Percentiles rank a stretch among this genome's conserved stretches.
Conservation (phyloP, 1,140 invertebrate genomes). For the Thrips palmi region DNA sequence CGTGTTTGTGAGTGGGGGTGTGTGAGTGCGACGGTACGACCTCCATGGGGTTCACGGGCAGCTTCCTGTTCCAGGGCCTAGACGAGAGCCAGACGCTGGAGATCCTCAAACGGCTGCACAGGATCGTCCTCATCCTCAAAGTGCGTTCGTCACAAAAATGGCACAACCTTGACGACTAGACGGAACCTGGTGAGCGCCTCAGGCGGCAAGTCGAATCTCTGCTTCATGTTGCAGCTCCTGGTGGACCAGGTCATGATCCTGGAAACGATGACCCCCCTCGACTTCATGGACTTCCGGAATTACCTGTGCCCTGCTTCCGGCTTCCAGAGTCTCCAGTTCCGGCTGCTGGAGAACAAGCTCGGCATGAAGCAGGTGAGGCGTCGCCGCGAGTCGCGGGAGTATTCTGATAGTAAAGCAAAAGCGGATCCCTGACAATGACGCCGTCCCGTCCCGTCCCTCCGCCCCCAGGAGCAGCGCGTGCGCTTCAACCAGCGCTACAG, state of each 20-base stretch:
- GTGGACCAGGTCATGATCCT: constrained; percentile 94
- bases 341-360: constrained; percentile 90
- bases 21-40: constrained; percentile 7
- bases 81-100: constrained; percentile 86
- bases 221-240: constrained; percentile 45
- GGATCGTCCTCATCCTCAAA: constrained; percentile 88
- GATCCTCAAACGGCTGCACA: constrained; percentile 77
- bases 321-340: constrained; percentile 94
- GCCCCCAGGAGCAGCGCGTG: constrained; percentile 57
- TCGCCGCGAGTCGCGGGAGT: not conserved
- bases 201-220: constrained; percentile 5
- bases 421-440: too few relatives aligned
- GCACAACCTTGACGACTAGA: not conserved
- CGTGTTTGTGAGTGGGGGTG: too few relatives aligned
- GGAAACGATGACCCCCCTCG: constrained; percentile 94
- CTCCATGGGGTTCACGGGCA: constrained; percentile 7
- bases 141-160: constrained; percentile 34
- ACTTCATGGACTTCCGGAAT: constrained; percentile 91
- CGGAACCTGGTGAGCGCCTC: not conserved
- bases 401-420: too few relatives aligned
- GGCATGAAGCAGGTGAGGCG: constrained; percentile 56
- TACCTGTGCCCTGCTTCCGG: constrained; percentile 89
- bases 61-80: constrained; percentile 30
- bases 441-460: too few relatives aligned
- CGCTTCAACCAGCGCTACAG: constrained; percentile 88